phyloP scores from a whole-genome alignment of 2,888 invertebrate species.

The Macrophya annulata region DNA sequence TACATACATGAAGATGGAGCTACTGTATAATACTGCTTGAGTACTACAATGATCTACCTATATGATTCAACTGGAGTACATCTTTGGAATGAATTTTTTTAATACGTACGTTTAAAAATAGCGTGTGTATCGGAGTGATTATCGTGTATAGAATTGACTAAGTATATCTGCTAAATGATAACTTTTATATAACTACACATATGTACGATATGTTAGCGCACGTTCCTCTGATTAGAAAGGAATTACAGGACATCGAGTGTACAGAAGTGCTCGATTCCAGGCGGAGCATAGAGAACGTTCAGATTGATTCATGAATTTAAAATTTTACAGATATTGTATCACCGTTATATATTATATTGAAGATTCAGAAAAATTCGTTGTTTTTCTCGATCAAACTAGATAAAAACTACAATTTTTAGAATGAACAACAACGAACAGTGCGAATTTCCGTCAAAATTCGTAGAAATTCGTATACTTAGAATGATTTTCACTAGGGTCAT shows the following conservation, averaged over 20 bases:
- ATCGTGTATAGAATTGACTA: background rate
- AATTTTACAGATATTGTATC: background rate
- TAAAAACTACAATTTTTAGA: no score
- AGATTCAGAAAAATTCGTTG: background rate
- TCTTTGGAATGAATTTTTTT: background rate
- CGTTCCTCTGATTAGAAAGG: background rate
- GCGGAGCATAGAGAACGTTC: background rate
- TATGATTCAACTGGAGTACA: background rate
- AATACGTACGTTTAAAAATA: background rate
- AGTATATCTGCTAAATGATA: background rate
- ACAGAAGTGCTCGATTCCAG: background rate
- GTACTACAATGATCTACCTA: background rate
- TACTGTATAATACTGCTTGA: no score
- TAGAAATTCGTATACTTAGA: no score
- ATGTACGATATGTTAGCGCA: background rate
- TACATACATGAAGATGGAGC: background rate
- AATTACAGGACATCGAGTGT: background rate
- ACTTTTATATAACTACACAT: background rate
- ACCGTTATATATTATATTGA: background rate
- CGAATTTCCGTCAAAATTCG: no score
- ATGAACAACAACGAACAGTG: no score
- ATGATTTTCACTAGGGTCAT: background rate
- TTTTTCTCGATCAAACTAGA: no score
- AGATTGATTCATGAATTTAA: background rate
- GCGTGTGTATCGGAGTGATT: background rate